These are phyloP conservation scores for Eupithecia dodoneata DNA, from an alignment of 2,888 invertebrate genomes.

Conservation along the genomic window DNA sequence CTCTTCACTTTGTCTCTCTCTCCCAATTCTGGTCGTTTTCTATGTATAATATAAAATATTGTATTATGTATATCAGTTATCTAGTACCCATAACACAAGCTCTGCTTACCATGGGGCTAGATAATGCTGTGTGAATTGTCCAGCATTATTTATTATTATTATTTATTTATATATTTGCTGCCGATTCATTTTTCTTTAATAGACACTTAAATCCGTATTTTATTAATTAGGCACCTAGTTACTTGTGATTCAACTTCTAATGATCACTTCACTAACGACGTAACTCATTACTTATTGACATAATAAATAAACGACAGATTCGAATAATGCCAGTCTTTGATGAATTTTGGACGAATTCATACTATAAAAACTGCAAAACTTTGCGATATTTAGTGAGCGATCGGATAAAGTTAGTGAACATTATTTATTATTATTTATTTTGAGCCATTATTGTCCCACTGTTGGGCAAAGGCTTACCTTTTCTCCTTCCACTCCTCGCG, in stretches of 20 bases:
- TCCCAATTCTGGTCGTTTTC: too few species aligned
- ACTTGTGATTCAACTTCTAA: background rate
- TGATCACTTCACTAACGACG: constrained; percentile 18
- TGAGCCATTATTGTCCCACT: too few species aligned
- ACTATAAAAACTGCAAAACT: background rate
- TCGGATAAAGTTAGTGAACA: background rate
- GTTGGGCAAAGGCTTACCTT: too few species aligned
- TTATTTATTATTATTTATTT: too few species aligned
- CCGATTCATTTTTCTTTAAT: background rate
- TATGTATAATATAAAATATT: too few species aligned
- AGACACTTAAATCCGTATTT: background rate
- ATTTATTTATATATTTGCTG: background rate
- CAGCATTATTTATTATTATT: too few species aligned
- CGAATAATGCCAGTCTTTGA: constrained; percentile 10
- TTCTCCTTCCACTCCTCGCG: too few species aligned
- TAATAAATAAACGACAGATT: constrained; percentile 18
- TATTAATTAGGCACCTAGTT: background rate
- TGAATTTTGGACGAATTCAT: background rate
- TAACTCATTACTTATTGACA: constrained; percentile 24
- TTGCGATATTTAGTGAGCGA: background rate
- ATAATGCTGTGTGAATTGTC: too few species aligned
- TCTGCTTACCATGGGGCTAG: too few species aligned
- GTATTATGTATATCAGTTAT: too few species aligned
- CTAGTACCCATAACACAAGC: too few species aligned
- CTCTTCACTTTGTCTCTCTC: too few species aligned